Evolutionary conservation across 2,113 vertebrate species (phyloP).

Genomic region (Protobothrops mucrosquamatus): DNA sequence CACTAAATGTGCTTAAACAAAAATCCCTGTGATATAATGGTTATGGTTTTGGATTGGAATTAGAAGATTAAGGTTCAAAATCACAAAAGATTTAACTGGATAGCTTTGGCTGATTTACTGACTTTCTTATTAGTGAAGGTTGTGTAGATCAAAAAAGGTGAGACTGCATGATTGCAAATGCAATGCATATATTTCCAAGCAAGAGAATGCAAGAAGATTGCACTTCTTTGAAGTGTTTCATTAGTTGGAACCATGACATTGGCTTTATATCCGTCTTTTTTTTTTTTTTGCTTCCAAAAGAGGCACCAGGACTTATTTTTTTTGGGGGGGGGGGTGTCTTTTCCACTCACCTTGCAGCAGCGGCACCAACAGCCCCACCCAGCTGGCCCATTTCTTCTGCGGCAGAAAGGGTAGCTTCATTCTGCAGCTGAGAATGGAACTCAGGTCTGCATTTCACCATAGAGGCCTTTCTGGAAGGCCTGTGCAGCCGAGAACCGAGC

Average conservation of each 20-base stretch:
- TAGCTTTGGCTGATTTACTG: neutral
- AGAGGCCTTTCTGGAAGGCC: too few species aligned
- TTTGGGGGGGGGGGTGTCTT: accelerated
- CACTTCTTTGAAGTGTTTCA: too few species aligned
- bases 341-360: too few species aligned
- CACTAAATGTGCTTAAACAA: neutral
- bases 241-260: neutral
- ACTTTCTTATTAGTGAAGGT: neutral
- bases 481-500: too few species aligned
- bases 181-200: neutral
- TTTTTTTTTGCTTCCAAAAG: too few species aligned
- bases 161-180: neutral
- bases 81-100: neutral
- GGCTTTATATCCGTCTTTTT: neutral
- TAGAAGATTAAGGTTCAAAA: neutral
- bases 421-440: too few species aligned
- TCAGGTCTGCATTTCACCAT: too few species aligned
- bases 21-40: neutral
- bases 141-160: neutral
- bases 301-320: too few species aligned
- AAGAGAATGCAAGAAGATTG: neutral
- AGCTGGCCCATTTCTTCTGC: too few species aligned
- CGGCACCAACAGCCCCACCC: too few species aligned
- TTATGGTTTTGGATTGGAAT: neutral
- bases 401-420: too few species aligned